phyloP scores from a whole-genome alignment of 1,140 invertebrate species.

The Cydia fagiglandana region DNA sequence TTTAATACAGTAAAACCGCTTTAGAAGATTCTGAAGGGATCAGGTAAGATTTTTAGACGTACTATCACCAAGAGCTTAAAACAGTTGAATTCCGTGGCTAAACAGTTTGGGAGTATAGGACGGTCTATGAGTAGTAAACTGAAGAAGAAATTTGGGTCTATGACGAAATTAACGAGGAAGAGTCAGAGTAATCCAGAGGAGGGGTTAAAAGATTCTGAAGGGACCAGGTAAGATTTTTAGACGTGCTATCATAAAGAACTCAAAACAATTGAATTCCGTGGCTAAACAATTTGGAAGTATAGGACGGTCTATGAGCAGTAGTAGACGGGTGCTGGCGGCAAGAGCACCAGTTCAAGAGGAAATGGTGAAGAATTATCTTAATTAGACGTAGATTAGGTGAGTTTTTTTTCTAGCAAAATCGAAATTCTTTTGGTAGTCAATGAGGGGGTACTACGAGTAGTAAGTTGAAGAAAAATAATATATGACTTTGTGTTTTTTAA shows the following conservation, averaged over 20 bases:
- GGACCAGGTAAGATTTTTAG: slow-evolving; percentile 50
- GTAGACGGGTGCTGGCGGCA: slow-evolving; percentile 83
- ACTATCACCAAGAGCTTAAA: slow-evolving; percentile 81
- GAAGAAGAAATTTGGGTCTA: slow-evolving; percentile 83
- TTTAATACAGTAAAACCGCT: too few relatives aligned
- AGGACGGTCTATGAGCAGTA: slow-evolving; percentile 89
- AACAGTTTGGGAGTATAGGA: slow-evolving; percentile 88
- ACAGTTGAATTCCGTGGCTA: slow-evolving; percentile 86
- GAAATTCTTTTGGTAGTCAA: too few relatives aligned
- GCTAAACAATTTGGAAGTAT: slow-evolving; percentile 88
- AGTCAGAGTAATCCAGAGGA: slow-evolving; percentile 68
- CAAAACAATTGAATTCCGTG: slow-evolving; percentile 85
- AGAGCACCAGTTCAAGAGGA: slow-evolving; percentile 88
- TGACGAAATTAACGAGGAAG: slow-evolving; percentile 80
- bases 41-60: slow-evolving; percentile 61
- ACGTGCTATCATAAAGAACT: slow-evolving; percentile 79
- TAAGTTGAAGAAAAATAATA: too few relatives aligned
- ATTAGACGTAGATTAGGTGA: slow-evolving; percentile 84
- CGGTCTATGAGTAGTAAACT: slow-evolving; percentile 89
- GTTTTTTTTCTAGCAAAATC: too few relatives aligned
- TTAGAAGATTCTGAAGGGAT: too few relatives aligned
- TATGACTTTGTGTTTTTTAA: too few relatives aligned
- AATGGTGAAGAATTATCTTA: slow-evolving; percentile 92
- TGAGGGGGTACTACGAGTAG: too few relatives aligned
- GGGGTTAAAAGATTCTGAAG: slow-evolving; percentile 42